These are phyloP conservation scores for Mamestra configurata DNA, from an alignment of 1,140 invertebrate species.

Conservation along the genomic window DNA sequence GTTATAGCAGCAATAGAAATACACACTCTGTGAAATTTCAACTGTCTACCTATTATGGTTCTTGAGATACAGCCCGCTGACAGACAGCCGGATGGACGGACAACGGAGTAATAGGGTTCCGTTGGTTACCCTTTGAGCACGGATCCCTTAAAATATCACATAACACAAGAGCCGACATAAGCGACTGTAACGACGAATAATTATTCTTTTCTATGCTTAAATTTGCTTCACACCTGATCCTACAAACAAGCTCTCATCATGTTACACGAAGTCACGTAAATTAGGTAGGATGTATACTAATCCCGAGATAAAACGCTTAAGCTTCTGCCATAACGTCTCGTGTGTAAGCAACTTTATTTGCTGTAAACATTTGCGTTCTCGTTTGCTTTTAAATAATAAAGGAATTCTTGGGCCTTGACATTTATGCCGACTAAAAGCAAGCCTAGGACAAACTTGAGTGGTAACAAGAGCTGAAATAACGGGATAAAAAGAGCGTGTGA, in stretches of 20 bases:
- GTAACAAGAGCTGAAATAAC: too few species aligned
- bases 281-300: conserved; percentile 83
- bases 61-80: too few species aligned
- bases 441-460: not conserved
- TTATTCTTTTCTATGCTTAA: conserved; percentile 47
- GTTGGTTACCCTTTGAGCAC: too few species aligned
- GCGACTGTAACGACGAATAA: conserved; percentile 38
- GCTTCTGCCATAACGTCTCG: conserved; percentile 76
- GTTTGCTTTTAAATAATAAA: conserved; percentile 66
- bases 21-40: too few species aligned
- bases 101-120: too few species aligned
- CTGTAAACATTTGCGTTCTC: conserved; percentile 73
- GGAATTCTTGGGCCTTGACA: conserved; percentile 55
- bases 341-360: conserved; percentile 81
- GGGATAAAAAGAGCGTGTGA: too few species aligned
- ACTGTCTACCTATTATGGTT: too few species aligned
- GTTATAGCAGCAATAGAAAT: too few species aligned
- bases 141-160: too few species aligned
- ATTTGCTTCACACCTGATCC: conserved; percentile 74
- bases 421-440: conserved; percentile 39
- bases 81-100: too few species aligned
- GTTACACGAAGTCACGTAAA: conserved; percentile 82
- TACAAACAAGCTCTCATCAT: conserved; percentile 77
- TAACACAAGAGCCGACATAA: not conserved
- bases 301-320: conserved; percentile 83